Base-by-base conservation (phyloP, 2,797 vertebrate species). In the Hyperoplus lanceolatus region DNA sequence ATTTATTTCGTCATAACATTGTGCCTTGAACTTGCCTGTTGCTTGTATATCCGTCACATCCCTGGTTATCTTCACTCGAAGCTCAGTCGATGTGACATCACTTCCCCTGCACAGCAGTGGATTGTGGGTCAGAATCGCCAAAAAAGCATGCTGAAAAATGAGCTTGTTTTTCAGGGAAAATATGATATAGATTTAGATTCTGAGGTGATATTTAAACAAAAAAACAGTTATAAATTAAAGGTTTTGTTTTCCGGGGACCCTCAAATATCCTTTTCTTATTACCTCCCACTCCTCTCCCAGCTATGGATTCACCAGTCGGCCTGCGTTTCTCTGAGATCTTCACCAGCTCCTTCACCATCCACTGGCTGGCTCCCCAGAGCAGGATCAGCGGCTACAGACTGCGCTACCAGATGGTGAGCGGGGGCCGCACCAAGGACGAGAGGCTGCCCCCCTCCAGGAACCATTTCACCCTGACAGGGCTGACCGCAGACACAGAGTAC, bases 401-500 rank as follows among this genome's bases (percentile, higher is more conserved):
- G 68, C 96, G 96, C 18, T 95, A 98, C 90, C 95, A 97, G 71
- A 95, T 96, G 6, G 94, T 95, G 59, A 95, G 90, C 0, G 81
- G 93, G 0, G 96, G 92, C 3, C 94, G 96, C 71, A 77, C 96
- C 56, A 98, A 96, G 85, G 97, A 99, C 41, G 98, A 99, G 36
- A 95, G 96, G 0, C 95, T 99, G 75, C 98, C 98, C 0, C 97
- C 97, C 0, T 97, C 97, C 0, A 93, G 97, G 79, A 98, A 94
- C 84, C 96, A 98, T 80, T 97, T 97, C 92, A 98, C 97, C 7
- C 95, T 99, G 77, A 99, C 97, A 0, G 97, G 96, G 77, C 95
- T 99, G 63, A 79, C 48, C 18, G 94, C 98, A 0, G 97, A 98
- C 78, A 97, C 97, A 0, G 96, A 98, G 38, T 99, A 99, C 0